Base-by-base conservation (phyloP, 2,113 vertebrate genomes). In the Notarius lentiginosus region DNA sequence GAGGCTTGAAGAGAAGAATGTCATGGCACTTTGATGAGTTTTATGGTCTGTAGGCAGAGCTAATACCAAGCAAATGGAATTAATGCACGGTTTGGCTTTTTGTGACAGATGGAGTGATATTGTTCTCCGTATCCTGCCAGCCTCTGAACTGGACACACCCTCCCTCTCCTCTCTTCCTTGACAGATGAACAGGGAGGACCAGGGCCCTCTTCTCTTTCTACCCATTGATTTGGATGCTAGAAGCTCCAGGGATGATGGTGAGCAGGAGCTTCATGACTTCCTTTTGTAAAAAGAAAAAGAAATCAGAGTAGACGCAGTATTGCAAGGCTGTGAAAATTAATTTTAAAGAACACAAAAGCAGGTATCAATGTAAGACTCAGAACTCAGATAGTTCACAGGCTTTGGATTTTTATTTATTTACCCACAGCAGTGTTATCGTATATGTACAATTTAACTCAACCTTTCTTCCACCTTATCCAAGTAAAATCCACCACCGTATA, bases 71-170 rank as follows among this genome's bases (percentile, higher is more conserved):
- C 86, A 91, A 93, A 94, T 93, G 92, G 55, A 72, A 88, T 90
- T 93, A 90, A 93, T 90, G 87, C 89, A 89, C 88, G 87, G 89
- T 89, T 92, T 91, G 93, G 93, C 92, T 88, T 93, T 92, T 92
- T 92, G 93, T 94, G 94, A 95, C 95, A 96, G 95, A 96, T 96
- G 95, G 95, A 94, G 90, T 91, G 92, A 95, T 94, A 95, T 94
- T 95, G 93, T 94, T 93, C 92, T 91, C 87, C 73, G 63, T 55
- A 41, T 87, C 47, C 63, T 84, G 75, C 34, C 30, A 77, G 72
- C 66, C 73, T 90, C 90, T 90, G 85, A 86, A 61, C 86, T 89
- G 95, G 93, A 91, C 88, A 27, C 86, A 92, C 93, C 94, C 93
- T 94, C 94, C 92, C 92, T 92, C 88, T 92, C 87, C 90, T 90